Base-by-base conservation (phyloP, 2,113 vertebrate genomes). In the Cheilinus undulatus region DNA sequence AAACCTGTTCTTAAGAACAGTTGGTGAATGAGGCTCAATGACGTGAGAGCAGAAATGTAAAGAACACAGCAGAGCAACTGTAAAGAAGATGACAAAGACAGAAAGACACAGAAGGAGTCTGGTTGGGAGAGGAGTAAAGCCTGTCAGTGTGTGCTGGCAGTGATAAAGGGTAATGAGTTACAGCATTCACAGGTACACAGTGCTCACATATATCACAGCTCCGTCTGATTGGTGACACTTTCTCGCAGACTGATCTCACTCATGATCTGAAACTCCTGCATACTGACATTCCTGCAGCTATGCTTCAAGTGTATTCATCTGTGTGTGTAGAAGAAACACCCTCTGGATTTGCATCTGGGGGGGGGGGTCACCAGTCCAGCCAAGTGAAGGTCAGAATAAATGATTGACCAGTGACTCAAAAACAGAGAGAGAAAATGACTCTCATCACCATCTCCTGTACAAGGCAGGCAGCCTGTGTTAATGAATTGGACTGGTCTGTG, bases 141-240 rank as follows among this genome's bases (percentile, higher is more conserved):
- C 50, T 61, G 53, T 71, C 79, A 66, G 77, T 24, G 20, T 76
- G 72, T 46, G 69, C 76, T 79, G 80, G 66, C 77, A 83, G 76
- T 82, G 80, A 88, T 88, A 65, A 83, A 80, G 80, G 80, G 57
- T 80, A 85, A 89, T 86, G 84, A 88, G 84, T 87, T 85, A 66
- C 32, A 85, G 71, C 78, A 36, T 90, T 90, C 88, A 89, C 90
- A 90, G 90, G 86, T 88, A 90, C 90, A 88, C 54, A 72, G 69
- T 68, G 73, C 74, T 90, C 82, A 56, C 84, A 84, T 77, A 76
- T 69, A 85, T 89, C 84, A 82, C 84, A 84, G 82, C 71, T 83
- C 64, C 49, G 57, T 60, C 52, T 70, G 77, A 78, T 74, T 68
- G 11, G 56, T 80, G 79, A 82, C 76, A 58, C 64, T 80, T 74